Percentiles rank a stretch among this genome's conserved stretches.
These are phyloP conservation scores for Nothoprocta pentlandii DNA, from an alignment of 2,113 vertebrate genomes.

Conservation along the genomic window DNA sequence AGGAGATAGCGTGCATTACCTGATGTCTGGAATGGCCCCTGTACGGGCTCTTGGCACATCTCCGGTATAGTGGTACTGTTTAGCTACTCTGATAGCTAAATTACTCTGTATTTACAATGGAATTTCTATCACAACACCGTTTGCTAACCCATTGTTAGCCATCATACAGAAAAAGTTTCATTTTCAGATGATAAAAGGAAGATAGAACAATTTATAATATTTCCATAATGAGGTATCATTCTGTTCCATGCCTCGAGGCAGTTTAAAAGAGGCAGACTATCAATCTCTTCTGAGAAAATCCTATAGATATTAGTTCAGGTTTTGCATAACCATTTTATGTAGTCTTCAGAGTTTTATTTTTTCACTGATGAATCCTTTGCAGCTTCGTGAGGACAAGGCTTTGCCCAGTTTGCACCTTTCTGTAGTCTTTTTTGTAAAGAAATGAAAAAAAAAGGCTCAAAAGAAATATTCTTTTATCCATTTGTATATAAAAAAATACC, in stretches of 20 bases:
- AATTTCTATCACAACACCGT: not conserved
- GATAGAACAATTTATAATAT: not conserved
- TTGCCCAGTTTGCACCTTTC: not conserved
- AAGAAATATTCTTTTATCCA: not conserved
- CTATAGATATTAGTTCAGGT: conserved; percentile 1
- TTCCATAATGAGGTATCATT: conserved; percentile 25
- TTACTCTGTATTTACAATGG: not conserved
- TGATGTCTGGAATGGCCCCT: not conserved
- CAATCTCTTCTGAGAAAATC: conserved; percentile 1
- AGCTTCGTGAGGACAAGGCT: accelerated
- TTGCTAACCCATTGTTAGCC: conserved; percentile 20
- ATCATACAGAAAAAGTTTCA: not conserved
- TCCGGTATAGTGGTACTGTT: not conserved
- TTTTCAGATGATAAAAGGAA: conserved; percentile 32
- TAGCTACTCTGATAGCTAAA: not conserved
- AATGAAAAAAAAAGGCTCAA: not conserved
- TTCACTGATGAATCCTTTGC: not conserved
- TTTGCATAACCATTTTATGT: conserved; percentile 7
- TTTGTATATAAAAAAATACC: not conserved
- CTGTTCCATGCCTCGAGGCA: not conserved
- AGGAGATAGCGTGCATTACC: not conserved
- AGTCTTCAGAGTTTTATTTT: not conserved
- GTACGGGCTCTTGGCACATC: not conserved
- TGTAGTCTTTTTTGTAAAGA: not conserved
- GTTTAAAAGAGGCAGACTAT: conserved; percentile 12